These are phyloP conservation scores for Cartodere bifasciata DNA, from an alignment of 2,888 invertebrate genomes.

Conservation along the genomic window DNA sequence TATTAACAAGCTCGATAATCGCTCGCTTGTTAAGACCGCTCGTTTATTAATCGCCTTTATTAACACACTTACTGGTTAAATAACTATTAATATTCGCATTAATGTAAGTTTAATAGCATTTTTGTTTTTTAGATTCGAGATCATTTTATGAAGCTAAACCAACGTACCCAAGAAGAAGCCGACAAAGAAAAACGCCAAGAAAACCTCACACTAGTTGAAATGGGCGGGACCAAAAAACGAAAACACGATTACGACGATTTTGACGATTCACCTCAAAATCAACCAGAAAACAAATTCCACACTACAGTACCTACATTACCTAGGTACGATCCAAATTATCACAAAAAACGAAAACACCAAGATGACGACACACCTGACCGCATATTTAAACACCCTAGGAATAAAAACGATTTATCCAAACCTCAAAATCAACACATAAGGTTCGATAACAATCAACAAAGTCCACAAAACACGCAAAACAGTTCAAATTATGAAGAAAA, in stretches of 20 bases:
- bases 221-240: constrained; percentile 25
- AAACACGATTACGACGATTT: constrained; percentile 23
- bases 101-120: no score
- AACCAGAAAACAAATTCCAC: constrained; percentile 13
- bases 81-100: no score
- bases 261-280: constrained; percentile 7
- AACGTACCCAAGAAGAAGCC: constrained; percentile 15
- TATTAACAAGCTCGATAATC: no score
- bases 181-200: constrained; percentile 11
- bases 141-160: constrained; percentile 24
- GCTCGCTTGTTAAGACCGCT: no score
- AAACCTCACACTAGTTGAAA: constrained; percentile 17
- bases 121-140: constrained; percentile 22
- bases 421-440: no score
- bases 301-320: constrained; percentile 16
- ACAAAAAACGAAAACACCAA: constrained; percentile 11
- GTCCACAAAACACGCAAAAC: no score
- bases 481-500: no score
- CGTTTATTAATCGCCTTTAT: no score
- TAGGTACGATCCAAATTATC: no score
- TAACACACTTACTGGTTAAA: no score
- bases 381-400: no score
- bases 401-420: constrained; percentile 3
- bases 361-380: constrained; percentile 1
- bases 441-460: no score